Conservation (phyloP, 2,113 vertebrate species). For the Elachura formosa region DNA sequence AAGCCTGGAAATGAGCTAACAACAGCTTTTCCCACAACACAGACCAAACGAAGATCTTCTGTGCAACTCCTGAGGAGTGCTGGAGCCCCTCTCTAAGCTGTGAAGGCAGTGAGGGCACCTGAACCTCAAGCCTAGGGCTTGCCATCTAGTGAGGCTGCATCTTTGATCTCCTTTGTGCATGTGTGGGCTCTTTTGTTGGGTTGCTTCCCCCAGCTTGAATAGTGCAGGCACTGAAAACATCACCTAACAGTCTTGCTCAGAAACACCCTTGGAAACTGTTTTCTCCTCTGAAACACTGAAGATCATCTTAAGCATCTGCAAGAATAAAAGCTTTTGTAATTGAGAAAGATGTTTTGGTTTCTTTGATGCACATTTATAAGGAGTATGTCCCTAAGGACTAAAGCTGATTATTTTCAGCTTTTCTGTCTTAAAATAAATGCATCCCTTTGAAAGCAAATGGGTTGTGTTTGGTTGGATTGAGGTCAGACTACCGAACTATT, state of each 20-base stretch:
- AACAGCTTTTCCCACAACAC: not conserved
- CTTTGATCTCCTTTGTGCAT: not conserved
- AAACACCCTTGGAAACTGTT: not conserved
- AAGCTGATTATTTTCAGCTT: not conserved
- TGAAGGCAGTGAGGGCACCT: not conserved
- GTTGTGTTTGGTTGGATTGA: not conserved
- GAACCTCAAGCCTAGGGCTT: not conserved
- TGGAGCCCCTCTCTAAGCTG: not conserved
- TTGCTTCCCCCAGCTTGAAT: not conserved
- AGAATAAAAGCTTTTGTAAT: conserved; percentile 1
- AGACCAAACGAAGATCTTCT: not conserved
- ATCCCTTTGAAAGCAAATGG: not conserved
- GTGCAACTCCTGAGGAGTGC: not conserved
- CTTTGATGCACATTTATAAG: not conserved
- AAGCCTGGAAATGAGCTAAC: not conserved
- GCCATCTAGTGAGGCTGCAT: not conserved
- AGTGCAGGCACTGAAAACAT: not conserved
- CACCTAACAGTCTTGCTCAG: not conserved
- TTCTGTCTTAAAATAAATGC: not conserved
- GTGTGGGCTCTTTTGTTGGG: not conserved
- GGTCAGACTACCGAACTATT: not conserved
- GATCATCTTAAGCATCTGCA: not conserved
- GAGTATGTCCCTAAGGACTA: not conserved
- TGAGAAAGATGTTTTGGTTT: not conserved
- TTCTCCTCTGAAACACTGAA: not conserved